Base-by-base conservation (phyloP, 2,113 vertebrate species). In the Alouatta palliata region DNA sequence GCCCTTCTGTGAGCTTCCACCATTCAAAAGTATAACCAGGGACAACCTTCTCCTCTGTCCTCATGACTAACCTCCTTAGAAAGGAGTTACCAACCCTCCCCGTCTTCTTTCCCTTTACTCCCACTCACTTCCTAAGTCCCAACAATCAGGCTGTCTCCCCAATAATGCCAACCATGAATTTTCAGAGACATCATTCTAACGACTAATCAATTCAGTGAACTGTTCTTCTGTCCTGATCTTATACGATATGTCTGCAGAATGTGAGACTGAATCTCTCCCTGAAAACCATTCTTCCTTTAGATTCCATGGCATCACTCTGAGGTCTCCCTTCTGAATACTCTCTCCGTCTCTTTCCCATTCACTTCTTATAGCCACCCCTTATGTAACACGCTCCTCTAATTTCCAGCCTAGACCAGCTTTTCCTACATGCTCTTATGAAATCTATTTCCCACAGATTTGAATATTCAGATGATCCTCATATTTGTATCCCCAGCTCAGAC, bases 321-420 rank as follows among this genome's bases (percentile, higher is more conserved):
- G 35, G 37, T 71, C 81, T 54, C 30, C 76, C 37, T 93, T 83
- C 17, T 89, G 6, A 96, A 45, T 43, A 58, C 10, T 40, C 75
- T 75, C 30, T 87, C 30, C 4, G 20, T 5, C 35, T 47, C 61
- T 32, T 56, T 77, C 64, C 43, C 68, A 43, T 66, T 70, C 7
- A 80, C 10, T 13, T 40, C 40, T 52, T 76, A 40, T 32, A 89
- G n/a, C 32, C 20, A 88, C 30, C 25, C 45, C 16, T 66, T 64
- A 27, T 2, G 12, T 0, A 73, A 2, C 27, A 64, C 0, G 2
- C 40, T 58, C 43, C 37, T 86, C 27, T 1, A 1, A 20, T 32
- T 90, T 93, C 56, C 30, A 86, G 79, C 17, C 37, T 61, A 4
- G 47, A 16, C 21, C 81, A 49, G 9, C 58, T 76, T 90, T 64